Evolutionary conservation across 2,888 invertebrate species (phyloP).

Genomic region (Hydroisotoma schaefferi): DNA sequence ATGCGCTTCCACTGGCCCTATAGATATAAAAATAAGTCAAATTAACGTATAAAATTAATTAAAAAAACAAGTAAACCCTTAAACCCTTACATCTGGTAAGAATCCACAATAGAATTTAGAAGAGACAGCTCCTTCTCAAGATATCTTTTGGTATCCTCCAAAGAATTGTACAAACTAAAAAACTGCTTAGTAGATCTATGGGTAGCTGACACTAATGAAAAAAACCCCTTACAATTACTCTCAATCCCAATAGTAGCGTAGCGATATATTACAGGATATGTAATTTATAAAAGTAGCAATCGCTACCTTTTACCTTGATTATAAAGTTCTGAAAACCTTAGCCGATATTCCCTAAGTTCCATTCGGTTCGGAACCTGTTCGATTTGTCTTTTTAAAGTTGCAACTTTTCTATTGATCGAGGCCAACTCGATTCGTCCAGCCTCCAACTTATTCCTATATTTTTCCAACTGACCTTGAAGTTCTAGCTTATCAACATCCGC

Average conservation of each 20-base stretch:
- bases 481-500: conserved; percentile 37
- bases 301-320: conserved; percentile 70
- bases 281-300: neutral
- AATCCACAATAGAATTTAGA: conserved; percentile 83
- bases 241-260: neutral
- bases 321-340: conserved; percentile 91
- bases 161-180: conserved; percentile 90
- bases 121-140: conserved; percentile 85
- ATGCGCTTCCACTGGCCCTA: conserved; percentile 33
- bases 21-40: neutral
- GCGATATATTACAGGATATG: no score
- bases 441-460: conserved; percentile 62
- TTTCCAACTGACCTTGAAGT: conserved; percentile 54
- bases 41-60: conserved; percentile 2
- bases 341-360: conserved; percentile 91
- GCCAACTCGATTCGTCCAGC: conserved; percentile 67
- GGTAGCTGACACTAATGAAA: conserved; percentile 77
- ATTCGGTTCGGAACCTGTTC: conserved; percentile 91
- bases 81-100: conserved; percentile 71
- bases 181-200: conserved; percentile 97
- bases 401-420: conserved; percentile 72
- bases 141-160: conserved; percentile 90
- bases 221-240: conserved; percentile 20
- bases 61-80: neutral
- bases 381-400: conserved; percentile 75